phyloP scores from a whole-genome alignment of 2,113 vertebrate genomes.

The Nipponia nippon region DNA sequence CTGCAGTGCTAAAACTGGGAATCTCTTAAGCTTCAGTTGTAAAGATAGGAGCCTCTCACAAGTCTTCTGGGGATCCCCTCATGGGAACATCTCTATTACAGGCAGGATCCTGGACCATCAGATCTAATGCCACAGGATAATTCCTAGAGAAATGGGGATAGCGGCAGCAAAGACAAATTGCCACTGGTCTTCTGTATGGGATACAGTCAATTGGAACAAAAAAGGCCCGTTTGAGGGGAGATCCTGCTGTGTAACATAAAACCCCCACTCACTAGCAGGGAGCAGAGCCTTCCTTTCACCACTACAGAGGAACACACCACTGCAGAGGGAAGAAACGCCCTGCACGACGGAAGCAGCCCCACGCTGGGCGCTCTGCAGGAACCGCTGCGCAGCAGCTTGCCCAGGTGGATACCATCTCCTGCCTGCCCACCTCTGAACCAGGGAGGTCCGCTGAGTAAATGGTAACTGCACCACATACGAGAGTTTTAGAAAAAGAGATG shows the following conservation, averaged over 20 bases:
- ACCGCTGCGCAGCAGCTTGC: background rate
- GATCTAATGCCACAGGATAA: background rate
- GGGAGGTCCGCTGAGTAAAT: background rate
- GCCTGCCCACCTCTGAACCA: background rate
- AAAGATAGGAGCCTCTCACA: background rate
- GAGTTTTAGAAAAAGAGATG: background rate
- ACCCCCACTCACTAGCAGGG: background rate
- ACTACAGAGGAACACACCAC: background rate
- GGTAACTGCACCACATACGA: accelerated
- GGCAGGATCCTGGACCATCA: background rate
- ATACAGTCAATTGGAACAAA: background rate
- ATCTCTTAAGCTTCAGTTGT: background rate
- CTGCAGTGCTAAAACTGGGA: background rate
- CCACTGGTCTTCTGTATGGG: background rate
- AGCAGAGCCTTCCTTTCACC: background rate
- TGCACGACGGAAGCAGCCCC: background rate
- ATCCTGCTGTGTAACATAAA: background rate
- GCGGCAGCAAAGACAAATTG: background rate
- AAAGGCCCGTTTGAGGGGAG: background rate
- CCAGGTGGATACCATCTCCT: background rate
- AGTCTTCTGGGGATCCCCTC: background rate
- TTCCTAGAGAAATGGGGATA: background rate
- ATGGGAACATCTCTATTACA: background rate
- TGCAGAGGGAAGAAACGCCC: background rate
- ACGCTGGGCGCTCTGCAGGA: background rate